A percentile compares a stretch with the other conserved stretches of the same genome.
These are phyloP conservation scores for Hippocampus abdominalis DNA, from an alignment of 2,113 vertebrate species.

Conservation along the genomic window DNA sequence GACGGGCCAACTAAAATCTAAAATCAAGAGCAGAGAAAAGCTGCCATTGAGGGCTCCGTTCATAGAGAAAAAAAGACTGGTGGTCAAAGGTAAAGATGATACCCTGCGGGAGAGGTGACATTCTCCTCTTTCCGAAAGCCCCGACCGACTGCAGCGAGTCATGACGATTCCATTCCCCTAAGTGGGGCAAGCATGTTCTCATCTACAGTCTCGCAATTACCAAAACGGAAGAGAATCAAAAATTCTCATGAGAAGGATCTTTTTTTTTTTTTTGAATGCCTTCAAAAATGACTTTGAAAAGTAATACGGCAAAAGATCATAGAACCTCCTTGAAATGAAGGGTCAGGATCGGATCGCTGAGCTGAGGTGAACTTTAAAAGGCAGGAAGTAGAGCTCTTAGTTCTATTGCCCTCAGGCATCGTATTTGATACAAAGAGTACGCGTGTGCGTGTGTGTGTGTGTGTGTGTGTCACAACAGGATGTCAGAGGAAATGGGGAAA, in stretches of 20 bases:
- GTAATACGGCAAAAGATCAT: background rate
- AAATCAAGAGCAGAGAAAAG: background rate
- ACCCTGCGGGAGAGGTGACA: constrained; percentile 8
- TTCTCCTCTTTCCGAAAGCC: constrained; percentile 8
- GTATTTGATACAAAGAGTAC: constrained; percentile 31
- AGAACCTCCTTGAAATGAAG: background rate
- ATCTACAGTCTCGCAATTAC: background rate
- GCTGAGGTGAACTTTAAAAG: constrained; percentile 7
- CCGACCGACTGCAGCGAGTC: constrained; percentile 11
- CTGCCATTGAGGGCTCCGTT: background rate
- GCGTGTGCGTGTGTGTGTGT: too few relatives aligned
- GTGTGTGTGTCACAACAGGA: too few relatives aligned
- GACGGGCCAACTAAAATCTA: background rate
- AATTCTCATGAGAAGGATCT: background rate
- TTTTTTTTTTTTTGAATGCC: background rate
- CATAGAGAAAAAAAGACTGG: background rate
- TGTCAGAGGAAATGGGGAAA: too few relatives aligned
- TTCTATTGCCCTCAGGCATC: constrained; percentile 29
- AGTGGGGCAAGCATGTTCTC: background rate
- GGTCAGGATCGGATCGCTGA: background rate
- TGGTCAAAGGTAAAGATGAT: constrained; percentile 13
- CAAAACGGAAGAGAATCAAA: background rate
- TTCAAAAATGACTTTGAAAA: background rate
- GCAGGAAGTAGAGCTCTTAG: constrained; percentile 7
- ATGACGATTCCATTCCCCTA: background rate